Evolutionary conservation across 2,113 vertebrate species (phyloP).

Genomic region (Hirundichthys speculiger): DNA sequence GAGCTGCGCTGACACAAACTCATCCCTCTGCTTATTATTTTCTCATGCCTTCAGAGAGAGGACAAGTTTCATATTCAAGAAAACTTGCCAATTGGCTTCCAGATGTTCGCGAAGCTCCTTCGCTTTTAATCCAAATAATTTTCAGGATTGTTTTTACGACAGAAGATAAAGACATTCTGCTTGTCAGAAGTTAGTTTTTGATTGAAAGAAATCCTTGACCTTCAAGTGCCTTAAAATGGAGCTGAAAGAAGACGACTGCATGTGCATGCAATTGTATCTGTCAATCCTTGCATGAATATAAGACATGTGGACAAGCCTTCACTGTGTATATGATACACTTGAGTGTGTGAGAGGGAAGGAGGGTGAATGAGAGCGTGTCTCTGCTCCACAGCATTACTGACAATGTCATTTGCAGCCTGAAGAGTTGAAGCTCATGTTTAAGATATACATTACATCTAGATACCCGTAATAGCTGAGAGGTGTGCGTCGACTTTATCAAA

Average conservation of each 20-base stretch:
- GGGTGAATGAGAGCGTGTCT: constrained; percentile 16
- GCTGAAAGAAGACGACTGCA: constrained; percentile 68
- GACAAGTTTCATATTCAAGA: constrained; percentile 75
- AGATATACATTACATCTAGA: constrained; percentile 47
- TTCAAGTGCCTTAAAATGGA: constrained; percentile 74
- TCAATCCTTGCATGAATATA: constrained; percentile 71
- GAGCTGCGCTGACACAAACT: constrained; percentile 95
- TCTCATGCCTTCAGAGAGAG: constrained; percentile 84
- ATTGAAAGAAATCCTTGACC: constrained; percentile 78
- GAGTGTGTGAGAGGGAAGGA: too few relatives aligned
- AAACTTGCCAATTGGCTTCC: constrained; percentile 82
- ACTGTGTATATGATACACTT: constrained; percentile 7
- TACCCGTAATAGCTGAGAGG: constrained; percentile 20
- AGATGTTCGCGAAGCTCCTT: constrained; percentile 85
- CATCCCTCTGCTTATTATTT: constrained; percentile 91
- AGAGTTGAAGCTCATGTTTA: constrained; percentile 25
- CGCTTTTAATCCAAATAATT: constrained; percentile 92
- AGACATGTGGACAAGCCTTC: constrained; percentile 75
- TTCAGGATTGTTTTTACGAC: constrained; percentile 85
- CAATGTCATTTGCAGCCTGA: constrained; percentile 23
- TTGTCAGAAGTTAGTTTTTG: constrained; percentile 83
- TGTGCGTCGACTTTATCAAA: constrained; percentile 33
- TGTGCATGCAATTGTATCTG: constrained; percentile 82
- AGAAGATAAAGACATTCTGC: constrained; percentile 85
- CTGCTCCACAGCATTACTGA: constrained; percentile 27